Base-by-base conservation (phyloP, 1,140 invertebrate species). In the Drosophila suzukii region DNA sequence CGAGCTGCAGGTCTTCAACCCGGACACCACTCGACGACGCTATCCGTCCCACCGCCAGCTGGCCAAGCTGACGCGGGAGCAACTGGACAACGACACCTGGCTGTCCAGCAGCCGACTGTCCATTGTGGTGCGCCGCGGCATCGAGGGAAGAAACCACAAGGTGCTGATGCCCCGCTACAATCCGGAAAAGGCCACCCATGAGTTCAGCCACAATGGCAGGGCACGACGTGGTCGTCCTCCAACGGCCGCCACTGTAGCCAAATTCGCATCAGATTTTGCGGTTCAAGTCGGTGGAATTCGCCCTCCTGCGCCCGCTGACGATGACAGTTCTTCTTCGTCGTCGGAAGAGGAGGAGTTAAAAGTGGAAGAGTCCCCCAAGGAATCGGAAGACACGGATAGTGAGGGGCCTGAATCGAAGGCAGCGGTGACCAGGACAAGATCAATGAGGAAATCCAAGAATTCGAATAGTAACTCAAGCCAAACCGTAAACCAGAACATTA, bases 201-300 rank as follows among this genome's bases (percentile, higher is more conserved):
- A 53, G 4, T 66, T 75, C 1, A 75, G 73, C 20, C 53, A 75
- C 17, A 75, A 49, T 32, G 34, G 24, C 17, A 27, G 13, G 3
- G 38, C 30, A 1, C 38, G 54, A 8, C 51, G 73, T 11, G 73
- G 73, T 27, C 73, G 71, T 49, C 51, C 17, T 15, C 73, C 73
- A 0, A n/a, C 20, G 0, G 12, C 59, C 1, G 6, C 17, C 15
- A 36, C 53, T 6, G 8, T 58, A 17, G 71, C 73, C 36, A 75
- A 27, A 38, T 17, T 38, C 1, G 53, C 17, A 8, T 43, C 60
- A 0, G 47, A 75, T 0, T 75, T 75, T n/a, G 70, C 71, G 6
- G 10, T 10, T 4, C 58, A 74, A 24, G 54, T 75, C 10, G 73
- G 70, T 10, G 71, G 39, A 0, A 0, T 4, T 11, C 5, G 0